These are phyloP conservation scores for Pseudachorutes palmiensis DNA, from an alignment of 1,140 invertebrate genomes.

Conservation along the genomic window DNA sequence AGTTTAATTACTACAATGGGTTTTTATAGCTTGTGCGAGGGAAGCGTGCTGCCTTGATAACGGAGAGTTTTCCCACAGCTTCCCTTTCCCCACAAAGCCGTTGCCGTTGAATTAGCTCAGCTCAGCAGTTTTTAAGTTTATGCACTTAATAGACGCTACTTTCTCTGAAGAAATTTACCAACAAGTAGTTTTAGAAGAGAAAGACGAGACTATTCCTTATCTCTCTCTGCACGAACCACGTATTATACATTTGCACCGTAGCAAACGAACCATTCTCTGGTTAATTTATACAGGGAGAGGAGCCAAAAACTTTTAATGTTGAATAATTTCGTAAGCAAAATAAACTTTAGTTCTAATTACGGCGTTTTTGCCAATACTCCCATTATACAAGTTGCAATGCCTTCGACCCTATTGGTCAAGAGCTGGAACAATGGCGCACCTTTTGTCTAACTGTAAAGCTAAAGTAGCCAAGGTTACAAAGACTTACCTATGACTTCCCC, in stretches of 20 bases:
- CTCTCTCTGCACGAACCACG: constrained; percentile 10
- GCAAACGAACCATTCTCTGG: not conserved
- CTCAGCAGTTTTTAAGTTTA: constrained; percentile 10
- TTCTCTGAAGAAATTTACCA: constrained; percentile 6
- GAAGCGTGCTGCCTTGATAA: no score
- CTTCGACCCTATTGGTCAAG: not conserved
- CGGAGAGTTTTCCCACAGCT: no score
- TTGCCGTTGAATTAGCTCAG: not conserved
- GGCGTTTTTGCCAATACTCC: not conserved
- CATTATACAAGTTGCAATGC: not conserved
- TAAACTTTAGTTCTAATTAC: not conserved
- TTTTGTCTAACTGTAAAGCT: no score
- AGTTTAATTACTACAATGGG: not conserved
- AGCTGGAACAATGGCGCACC: no score
- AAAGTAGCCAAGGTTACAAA: no score
- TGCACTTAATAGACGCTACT: not conserved
- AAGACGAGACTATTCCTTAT: not conserved
- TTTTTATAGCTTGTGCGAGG: no score
- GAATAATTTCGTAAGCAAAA: not conserved
- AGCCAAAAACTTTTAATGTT: constrained; percentile 3
- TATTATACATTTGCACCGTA: not conserved
- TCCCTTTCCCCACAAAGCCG: no score
- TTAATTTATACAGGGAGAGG: constrained; percentile 5
- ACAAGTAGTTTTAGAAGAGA: not conserved
- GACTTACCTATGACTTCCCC: no score